Evolutionary conservation across 2,113 vertebrate species (phyloP).

Genomic region (Odocoileus hemionus): DNA sequence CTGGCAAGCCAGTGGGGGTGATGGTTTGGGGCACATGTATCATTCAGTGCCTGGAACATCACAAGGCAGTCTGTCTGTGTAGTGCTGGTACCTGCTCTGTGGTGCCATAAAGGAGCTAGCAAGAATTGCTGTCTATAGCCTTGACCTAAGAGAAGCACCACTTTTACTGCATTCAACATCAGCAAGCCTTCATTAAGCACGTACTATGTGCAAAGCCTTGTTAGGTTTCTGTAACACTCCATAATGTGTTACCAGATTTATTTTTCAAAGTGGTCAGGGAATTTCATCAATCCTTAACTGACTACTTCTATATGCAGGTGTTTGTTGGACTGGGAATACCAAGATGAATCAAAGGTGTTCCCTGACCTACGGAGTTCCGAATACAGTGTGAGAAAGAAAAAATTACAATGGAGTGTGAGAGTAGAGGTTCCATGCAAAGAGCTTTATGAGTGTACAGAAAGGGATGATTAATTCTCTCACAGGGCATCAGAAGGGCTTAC

Average conservation of each 20-base stretch:
- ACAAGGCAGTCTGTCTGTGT: background rate
- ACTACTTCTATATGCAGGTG: background rate
- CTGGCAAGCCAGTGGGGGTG: background rate
- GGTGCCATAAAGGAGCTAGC: background rate
- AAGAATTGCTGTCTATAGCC: background rate
- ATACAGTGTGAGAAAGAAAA: slow-evolving; percentile 27
- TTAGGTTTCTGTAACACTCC: slow-evolving; percentile 23
- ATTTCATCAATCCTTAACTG: slow-evolving; percentile 21
- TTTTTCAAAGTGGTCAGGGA: slow-evolving; percentile 2
- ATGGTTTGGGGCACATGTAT: background rate
- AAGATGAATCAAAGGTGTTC: slow-evolving; percentile 20
- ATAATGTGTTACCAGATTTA: slow-evolving; percentile 15
- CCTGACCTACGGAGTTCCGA: background rate
- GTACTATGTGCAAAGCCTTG: slow-evolving; percentile 30
- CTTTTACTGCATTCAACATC: slow-evolving; percentile 15
- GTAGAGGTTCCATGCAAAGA: slow-evolving; percentile 1
- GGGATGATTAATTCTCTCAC: slow-evolving; percentile 22
- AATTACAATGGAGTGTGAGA: background rate
- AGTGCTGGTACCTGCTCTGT: background rate
- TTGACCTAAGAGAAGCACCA: slow-evolving; percentile 24
- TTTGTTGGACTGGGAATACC: background rate
- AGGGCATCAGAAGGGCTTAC: slow-evolving; percentile 18
- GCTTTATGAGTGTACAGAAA: background rate
- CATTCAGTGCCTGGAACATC: slow-evolving; percentile 16
- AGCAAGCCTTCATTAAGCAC: slow-evolving; percentile 22